Percentiles rank a stretch among this genome's conserved stretches.
Conservation (phyloP, 2,888 invertebrate genomes). For the Nomada goodeniana region DNA sequence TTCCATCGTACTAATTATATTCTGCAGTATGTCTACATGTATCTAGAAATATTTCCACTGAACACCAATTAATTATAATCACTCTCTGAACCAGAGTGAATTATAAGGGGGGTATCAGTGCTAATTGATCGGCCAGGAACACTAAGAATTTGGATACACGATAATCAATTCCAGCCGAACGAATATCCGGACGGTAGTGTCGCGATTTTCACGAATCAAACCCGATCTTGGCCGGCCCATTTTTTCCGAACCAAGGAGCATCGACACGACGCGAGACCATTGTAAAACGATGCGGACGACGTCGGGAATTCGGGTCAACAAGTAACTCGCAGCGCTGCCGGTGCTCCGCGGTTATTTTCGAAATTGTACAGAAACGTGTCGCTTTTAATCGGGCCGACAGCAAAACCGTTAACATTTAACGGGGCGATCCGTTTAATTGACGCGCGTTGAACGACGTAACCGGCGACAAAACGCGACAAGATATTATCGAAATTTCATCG, state of each 20-base stretch:
- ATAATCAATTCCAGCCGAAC: neutral
- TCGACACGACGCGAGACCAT: neutral
- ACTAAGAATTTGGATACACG: too few relatives aligned
- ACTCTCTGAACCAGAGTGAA: too few relatives aligned
- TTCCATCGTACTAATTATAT: too few relatives aligned
- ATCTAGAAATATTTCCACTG: too few relatives aligned
- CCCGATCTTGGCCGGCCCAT: neutral
- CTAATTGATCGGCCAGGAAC: too few relatives aligned
- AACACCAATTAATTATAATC: too few relatives aligned
- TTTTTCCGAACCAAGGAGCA: neutral
- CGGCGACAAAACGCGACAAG: slow-evolving; percentile 32
- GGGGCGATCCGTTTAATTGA: slow-evolving; percentile 33
- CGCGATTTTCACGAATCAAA: neutral
- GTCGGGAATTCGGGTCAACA: slow-evolving; percentile 10
- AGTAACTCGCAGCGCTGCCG: neutral
- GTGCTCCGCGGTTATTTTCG: slow-evolving; percentile 12
- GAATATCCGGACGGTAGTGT: neutral
- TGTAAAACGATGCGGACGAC: slow-evolving; percentile 4
- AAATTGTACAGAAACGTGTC: slow-evolving; percentile 18
- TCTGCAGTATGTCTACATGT: too few relatives aligned
- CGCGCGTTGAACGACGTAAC: slow-evolving; percentile 37
- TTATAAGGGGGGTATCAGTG: too few relatives aligned
- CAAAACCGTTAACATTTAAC: slow-evolving; percentile 39
- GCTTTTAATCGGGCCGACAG: slow-evolving; percentile 6
- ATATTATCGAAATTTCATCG: slow-evolving; percentile 55